Percentiles rank a stretch among this genome's conserved stretches.
Conservation (phyloP, 2,113 vertebrate genomes). For the Hippocampus abdominalis region DNA sequence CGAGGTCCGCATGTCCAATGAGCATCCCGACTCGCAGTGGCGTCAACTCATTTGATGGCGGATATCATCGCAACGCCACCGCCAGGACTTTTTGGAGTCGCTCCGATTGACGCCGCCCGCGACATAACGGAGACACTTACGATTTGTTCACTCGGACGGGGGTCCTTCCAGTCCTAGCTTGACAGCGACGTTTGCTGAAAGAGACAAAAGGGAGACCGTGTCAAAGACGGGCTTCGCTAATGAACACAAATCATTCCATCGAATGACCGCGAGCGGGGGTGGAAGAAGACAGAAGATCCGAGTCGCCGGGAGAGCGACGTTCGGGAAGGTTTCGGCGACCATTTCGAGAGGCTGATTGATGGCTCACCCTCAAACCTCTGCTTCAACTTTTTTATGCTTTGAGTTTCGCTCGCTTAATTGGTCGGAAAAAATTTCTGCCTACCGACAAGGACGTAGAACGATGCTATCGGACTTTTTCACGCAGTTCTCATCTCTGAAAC, state of each 20-base stretch:
- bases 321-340: neutral
- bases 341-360: neutral
- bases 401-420: neutral
- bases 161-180: constrained; percentile 16
- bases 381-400: neutral
- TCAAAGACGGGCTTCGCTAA: constrained; percentile 34
- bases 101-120: neutral
- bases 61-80: constrained; percentile 34
- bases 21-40: constrained; percentile 52
- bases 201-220: neutral
- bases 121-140: constrained; percentile 36
- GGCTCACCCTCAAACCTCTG: neutral
- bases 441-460: too few species aligned
- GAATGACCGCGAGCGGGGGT: constrained; percentile 36
- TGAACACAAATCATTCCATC: constrained; percentile 47
- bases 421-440: too few species aligned
- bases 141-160: constrained; percentile 20
- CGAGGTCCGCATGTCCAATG: constrained; percentile 66
- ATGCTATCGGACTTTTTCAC: too few species aligned
- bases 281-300: constrained; percentile 11
- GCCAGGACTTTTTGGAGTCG: constrained; percentile 22
- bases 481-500: too few species aligned
- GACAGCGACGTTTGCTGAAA: neutral
- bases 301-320: neutral
- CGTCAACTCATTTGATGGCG: constrained; percentile 52